These are phyloP conservation scores for Taxidea taxus DNA, from an alignment of 2,113 vertebrate genomes.

Conservation along the genomic window DNA sequence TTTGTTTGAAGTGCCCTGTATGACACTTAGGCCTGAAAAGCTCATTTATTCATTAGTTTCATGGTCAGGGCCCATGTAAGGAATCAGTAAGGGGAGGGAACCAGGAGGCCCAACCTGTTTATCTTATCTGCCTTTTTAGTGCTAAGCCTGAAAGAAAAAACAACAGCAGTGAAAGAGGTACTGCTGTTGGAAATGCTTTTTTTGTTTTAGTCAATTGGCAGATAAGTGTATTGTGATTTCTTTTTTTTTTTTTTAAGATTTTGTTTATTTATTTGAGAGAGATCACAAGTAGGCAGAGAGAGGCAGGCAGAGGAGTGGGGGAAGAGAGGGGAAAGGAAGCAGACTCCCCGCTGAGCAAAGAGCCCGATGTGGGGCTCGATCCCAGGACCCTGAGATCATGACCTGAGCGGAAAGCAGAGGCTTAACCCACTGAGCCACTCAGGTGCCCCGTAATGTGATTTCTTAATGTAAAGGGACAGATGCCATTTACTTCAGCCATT, in stretches of 20 bases:
- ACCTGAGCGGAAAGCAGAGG: too few species aligned
- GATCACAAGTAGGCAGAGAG: too few species aligned
- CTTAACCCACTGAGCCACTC: too few species aligned
- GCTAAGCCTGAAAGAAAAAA: background rate
- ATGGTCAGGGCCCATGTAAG: background rate
- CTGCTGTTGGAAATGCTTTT: background rate
- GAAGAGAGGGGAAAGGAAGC: too few species aligned
- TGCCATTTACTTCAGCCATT: background rate
- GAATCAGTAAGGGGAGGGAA: background rate
- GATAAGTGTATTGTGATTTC: background rate
- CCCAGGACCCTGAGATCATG: too few species aligned
- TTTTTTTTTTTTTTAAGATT: background rate
- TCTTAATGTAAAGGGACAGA: slow-evolving; percentile 24
- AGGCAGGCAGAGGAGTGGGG: too few species aligned
- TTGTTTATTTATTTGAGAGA: too few species aligned
- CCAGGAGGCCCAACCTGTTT: background rate
- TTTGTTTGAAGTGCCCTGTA: background rate
- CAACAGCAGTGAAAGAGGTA: background rate
- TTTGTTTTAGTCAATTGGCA: background rate
- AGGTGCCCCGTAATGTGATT: background rate
- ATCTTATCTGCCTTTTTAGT: background rate
- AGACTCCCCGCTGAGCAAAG: too few species aligned
- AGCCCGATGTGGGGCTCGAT: too few species aligned
- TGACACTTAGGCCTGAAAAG: background rate
- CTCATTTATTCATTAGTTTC: background rate